phyloP scores from a whole-genome alignment of 1,140 invertebrate species.

The Onthophagus taurus region DNA sequence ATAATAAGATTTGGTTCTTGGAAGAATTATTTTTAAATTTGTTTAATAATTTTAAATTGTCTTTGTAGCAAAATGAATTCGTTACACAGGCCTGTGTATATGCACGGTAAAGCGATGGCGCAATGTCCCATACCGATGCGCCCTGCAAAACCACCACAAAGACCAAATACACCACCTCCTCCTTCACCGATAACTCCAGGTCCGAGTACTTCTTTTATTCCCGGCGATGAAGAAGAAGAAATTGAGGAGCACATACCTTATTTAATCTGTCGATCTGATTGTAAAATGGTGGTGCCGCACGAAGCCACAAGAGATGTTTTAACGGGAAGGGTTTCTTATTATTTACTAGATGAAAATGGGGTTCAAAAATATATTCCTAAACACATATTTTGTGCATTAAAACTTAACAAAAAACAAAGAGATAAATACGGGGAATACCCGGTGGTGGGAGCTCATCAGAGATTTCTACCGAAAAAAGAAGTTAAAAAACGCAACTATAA shows the following conservation, averaged over 20 bases:
- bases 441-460: conserved; percentile 30
- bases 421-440: conserved; percentile 45
- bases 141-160: conserved; percentile 14
- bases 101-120: conserved; percentile 2
- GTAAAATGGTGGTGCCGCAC: conserved; percentile 63
- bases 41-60: too few relatives aligned
- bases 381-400: conserved; percentile 59
- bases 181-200: background rate
- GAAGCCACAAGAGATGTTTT: conserved; percentile 66
- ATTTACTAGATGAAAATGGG: conserved; percentile 64
- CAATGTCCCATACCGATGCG: conserved; percentile 23
- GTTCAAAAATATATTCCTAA: conserved; percentile 64
- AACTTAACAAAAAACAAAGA: conserved; percentile 47
- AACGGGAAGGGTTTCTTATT: conserved; percentile 64
- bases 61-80: background rate
- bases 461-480: conserved; percentile 16
- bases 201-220: too few relatives aligned
- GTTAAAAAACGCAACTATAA: conserved; percentile 21
- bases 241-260: conserved; percentile 29
- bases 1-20: too few relatives aligned
- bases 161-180: conserved; percentile 7
- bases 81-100: conserved; percentile 7
- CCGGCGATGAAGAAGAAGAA: conserved; percentile 1
- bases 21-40: too few relatives aligned
- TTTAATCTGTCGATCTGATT: conserved; percentile 61